Evolutionary conservation across 2,113 vertebrate species (phyloP), one percentile per base, ranked within the genome.

Genomic region (Garra rufa): DNA sequence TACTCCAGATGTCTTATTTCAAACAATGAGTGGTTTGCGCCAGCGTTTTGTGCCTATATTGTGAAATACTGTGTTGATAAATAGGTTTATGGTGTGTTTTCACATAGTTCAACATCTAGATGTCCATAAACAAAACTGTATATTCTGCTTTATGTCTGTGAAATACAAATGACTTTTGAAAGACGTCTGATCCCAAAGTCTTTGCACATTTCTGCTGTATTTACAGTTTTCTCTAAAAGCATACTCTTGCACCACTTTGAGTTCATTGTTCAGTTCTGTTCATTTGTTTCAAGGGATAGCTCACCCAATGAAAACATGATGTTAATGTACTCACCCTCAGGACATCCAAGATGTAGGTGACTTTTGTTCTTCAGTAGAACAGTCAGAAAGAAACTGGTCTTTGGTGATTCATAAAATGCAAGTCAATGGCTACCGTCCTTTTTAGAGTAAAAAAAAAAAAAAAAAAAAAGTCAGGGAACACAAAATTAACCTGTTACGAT

Each of bases 1-100:
- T 57, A 28, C 26, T 28, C 73, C 73, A 75, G 73, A 75, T 75
- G 73, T 75, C 43, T 48, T 28, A 30, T 75, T 75, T 48, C 44
- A 48, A 50, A 50, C 73, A 75, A 6, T 48, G 15, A 50, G 14
- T 10, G 17, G 73, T 11, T 75, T 50, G 3, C n/a, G 9, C 41
- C n/a, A 73, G 70, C 26, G 13, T 44, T 73, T 44, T 6, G n/a
- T 41, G 34, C 4, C 9, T 69, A 11, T 41, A 38, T 73, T 71
- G 69, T 41, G 41, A 71, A 71, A 71, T 71, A 44, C 24, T 46
- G 43, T 44, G 67, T 41, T 70, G 34, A 41, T 70, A 70, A 41
- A 41, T 70, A 61, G 24, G 10, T 26, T 61, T 61, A 34, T 65
- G 14, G 10, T 71, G 15, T 69, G 21, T 71, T 71, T 46, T 44